These are phyloP conservation scores for Venturia canescens DNA, from an alignment of 1,140 invertebrate genomes.

Conservation along the genomic window DNA sequence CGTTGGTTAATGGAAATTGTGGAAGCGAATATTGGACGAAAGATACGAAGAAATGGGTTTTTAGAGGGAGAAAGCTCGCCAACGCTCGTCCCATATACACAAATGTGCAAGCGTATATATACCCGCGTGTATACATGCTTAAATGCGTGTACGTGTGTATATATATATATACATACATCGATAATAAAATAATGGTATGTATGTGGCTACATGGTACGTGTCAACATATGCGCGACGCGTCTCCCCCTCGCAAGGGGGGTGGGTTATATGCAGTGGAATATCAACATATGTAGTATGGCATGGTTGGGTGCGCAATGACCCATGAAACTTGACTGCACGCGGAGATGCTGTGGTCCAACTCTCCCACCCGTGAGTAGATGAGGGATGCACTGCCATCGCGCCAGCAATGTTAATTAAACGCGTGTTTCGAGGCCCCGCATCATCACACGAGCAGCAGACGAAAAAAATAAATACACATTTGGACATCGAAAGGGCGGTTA, in stretches of 20 bases:
- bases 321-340: slow-evolving; percentile 61
- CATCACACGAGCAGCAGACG: slow-evolving; percentile 27
- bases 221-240: slow-evolving; percentile 11
- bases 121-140: too few relatives aligned
- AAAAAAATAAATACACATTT: slow-evolving; percentile 47
- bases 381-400: slow-evolving; percentile 54
- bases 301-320: slow-evolving; percentile 59
- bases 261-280: neutral
- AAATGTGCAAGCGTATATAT: neutral
- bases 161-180: neutral
- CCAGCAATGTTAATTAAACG: slow-evolving; percentile 70
- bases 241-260: neutral
- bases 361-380: slow-evolving; percentile 50
- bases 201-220: slow-evolving; percentile 5
- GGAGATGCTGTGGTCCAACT: neutral
- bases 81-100: neutral
- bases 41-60: slow-evolving; percentile 19
- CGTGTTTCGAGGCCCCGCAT: slow-evolving; percentile 58
- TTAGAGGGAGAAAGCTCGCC: slow-evolving; percentile 7
- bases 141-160: too few relatives aligned
- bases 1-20: slow-evolving; percentile 6
- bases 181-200: slow-evolving; percentile 13
- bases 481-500: slow-evolving; percentile 43
- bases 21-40: slow-evolving; percentile 10
- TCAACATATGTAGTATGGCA: slow-evolving; percentile 21